Percentiles rank a stretch among this genome's conserved stretches.
Conservation (phyloP, 2,797 vertebrate species). For the Chelmon rostratus region DNA sequence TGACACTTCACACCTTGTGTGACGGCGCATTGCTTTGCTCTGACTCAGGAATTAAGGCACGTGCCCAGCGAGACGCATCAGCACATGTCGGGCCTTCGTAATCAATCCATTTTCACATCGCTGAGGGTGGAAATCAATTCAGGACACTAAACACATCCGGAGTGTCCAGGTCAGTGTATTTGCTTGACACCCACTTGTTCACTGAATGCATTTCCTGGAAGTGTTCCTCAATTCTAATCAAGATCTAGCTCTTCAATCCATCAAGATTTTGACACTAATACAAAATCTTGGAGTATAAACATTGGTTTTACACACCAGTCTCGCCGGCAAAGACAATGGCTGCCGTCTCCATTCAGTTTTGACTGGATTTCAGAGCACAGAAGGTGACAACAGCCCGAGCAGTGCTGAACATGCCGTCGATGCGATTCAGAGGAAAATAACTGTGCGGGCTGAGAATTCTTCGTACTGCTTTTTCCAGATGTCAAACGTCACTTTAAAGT, state of each 20-base stretch:
- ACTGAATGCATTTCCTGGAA: not conserved
- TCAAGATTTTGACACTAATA: not conserved
- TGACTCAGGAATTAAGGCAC: not conserved
- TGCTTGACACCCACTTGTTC: constrained; percentile 4
- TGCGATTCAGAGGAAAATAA: not conserved
- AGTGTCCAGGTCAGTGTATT: constrained; percentile 20
- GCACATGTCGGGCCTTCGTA: not conserved
- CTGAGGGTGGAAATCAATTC: constrained; percentile 31
- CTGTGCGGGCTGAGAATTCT: not conserved
- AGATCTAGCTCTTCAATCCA: not conserved
- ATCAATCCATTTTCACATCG: constrained; percentile 27
- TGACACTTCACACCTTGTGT: not conserved
- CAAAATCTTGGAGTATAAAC: not conserved
- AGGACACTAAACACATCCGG: constrained; percentile 5
- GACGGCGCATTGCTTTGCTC: not conserved
- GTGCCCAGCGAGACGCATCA: not conserved
- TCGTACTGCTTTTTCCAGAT: constrained; percentile 27
- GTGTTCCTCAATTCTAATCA: constrained; percentile 4
- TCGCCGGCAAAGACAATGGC: not conserved
- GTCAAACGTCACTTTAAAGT: constrained; percentile 48
- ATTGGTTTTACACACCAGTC: not conserved
- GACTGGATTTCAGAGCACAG: not conserved
- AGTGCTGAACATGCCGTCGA: not conserved
- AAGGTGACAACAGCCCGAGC: not conserved
- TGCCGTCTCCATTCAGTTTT: not conserved